These are phyloP conservation scores for Neodon shergylaensis DNA, from an alignment of 2,113 vertebrate genomes.

Conservation along the genomic window DNA sequence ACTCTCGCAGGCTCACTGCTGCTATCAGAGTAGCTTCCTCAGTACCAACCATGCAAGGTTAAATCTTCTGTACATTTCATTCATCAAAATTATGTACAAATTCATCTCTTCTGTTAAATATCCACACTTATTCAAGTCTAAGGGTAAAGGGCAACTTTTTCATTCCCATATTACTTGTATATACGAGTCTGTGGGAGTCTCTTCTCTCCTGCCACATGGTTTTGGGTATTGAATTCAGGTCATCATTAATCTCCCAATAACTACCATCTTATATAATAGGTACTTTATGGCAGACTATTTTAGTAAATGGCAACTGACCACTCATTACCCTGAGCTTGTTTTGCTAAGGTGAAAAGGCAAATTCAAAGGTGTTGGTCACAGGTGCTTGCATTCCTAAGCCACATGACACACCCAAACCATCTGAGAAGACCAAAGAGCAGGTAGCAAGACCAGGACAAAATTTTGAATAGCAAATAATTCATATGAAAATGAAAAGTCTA, in stretches of 20 bases:
- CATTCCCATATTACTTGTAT: too few species aligned
- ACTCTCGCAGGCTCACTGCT: neutral
- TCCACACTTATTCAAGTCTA: constrained; percentile 19
- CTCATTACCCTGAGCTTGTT: constrained; percentile 18
- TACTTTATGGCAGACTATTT: neutral
- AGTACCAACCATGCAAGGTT: neutral
- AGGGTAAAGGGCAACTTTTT: neutral
- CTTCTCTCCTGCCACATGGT: neutral
- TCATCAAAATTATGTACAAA: neutral
- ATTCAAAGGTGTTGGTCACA: constrained; percentile 66
- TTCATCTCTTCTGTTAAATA: neutral
- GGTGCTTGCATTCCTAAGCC: constrained; percentile 46
- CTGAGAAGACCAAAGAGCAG: constrained; percentile 48
- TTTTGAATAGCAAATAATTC: constrained; percentile 76
- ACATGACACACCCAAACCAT: constrained; percentile 58
- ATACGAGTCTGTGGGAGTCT: neutral
- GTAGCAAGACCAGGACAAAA: constrained; percentile 25
- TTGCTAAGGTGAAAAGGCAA: constrained; percentile 68
- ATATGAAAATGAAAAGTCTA: constrained; percentile 68
- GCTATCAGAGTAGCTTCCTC: neutral
- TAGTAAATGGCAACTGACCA: neutral
- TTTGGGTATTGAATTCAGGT: neutral
- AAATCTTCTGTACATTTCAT: neutral
- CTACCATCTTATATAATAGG: neutral
- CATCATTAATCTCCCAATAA: constrained; percentile 30